These are phyloP conservation scores for Eubucco bourcierii DNA, from an alignment of 2,113 vertebrate genomes.

Conservation along the genomic window DNA sequence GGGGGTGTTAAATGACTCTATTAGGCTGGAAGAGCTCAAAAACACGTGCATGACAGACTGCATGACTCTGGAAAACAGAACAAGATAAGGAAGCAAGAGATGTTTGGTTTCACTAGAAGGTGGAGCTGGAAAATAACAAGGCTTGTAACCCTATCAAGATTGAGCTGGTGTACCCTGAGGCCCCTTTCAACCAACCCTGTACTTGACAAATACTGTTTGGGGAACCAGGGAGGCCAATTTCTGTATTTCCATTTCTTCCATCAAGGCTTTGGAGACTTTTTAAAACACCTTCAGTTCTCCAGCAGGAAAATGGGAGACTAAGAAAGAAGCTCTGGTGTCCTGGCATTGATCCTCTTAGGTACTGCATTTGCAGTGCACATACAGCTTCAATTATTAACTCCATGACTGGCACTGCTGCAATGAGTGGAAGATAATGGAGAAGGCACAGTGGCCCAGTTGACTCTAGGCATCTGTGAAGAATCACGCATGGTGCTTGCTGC, in stretches of 20 bases:
- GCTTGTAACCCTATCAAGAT: not conserved
- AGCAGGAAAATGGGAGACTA: not conserved
- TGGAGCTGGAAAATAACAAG: not conserved
- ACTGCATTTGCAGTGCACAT: not conserved
- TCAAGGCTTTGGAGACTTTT: not conserved
- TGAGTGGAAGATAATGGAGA: not conserved
- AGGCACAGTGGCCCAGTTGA: not conserved
- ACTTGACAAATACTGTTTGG: not conserved
- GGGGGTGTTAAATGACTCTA: not conserved
- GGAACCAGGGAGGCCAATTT: not conserved
- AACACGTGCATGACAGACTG: not conserved
- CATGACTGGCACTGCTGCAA: fast-evolving
- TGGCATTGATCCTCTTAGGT: not conserved
- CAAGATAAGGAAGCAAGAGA: not conserved
- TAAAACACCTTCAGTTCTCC: not conserved
- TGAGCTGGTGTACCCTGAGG: not conserved
- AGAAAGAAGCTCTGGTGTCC: not conserved
- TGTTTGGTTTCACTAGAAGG: not conserved
- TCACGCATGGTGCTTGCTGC: not conserved
- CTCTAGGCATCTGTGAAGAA: not conserved
- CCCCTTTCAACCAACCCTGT: not conserved
- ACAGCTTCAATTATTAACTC: not conserved
- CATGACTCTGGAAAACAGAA: not conserved
- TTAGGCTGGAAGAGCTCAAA: not conserved
- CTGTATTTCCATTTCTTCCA: not conserved